These are phyloP conservation scores for Rafetus swinhoei DNA, from an alignment of 2,113 vertebrate genomes.

Conservation along the genomic window DNA sequence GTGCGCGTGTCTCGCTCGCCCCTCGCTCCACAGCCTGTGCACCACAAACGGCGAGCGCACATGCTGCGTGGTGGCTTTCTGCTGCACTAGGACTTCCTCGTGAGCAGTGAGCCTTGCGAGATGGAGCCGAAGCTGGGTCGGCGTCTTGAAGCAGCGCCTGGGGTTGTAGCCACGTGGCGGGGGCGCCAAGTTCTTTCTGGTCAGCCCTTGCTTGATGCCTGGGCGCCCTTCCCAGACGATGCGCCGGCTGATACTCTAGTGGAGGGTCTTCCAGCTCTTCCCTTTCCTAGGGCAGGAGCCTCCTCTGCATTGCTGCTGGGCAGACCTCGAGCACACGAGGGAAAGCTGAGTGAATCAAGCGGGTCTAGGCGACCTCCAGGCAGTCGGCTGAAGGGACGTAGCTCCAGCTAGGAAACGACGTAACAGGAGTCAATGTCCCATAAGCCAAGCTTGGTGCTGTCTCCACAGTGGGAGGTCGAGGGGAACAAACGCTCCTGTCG, in stretches of 20 bases:
- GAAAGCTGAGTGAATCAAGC: not conserved
- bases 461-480: no score
- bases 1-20: not conserved
- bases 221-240: not conserved
- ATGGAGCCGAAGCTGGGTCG: not conserved
- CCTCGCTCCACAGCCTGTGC: not conserved
- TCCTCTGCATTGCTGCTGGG: not conserved
- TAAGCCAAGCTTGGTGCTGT: no score
- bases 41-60: not conserved
- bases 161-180: fast-evolving
- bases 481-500: no score
- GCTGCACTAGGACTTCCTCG: not conserved
- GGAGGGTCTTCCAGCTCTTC: not conserved
- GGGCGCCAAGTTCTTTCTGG: not conserved
- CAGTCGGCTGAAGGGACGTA: no score
- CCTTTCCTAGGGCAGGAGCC: not conserved
- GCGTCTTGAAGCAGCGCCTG: not conserved
- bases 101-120: not conserved
- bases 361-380: no score
- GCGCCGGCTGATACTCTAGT: no score
- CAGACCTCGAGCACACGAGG: not conserved
- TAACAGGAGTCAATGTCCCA: no score
- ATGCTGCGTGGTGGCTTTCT: not conserved
- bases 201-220: not conserved
- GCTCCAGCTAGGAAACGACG: no score